These are phyloP conservation scores for Meriones psammophilus DNA, from an alignment of 2,797 vertebrate species.

Conservation along the genomic window DNA sequence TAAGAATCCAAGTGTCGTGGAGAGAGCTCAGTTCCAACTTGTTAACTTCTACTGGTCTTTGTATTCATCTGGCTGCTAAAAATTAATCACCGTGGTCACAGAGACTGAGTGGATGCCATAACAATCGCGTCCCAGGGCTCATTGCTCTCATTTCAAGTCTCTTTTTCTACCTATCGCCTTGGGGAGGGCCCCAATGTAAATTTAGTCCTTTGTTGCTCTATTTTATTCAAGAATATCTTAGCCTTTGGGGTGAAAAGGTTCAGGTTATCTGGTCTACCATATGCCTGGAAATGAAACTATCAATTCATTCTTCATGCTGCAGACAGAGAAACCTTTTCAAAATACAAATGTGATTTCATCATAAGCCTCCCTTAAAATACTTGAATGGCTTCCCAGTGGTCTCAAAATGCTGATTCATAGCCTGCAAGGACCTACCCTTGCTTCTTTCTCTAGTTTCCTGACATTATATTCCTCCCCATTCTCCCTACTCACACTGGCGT, in stretches of 20 bases:
- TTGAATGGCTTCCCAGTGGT: conserved; percentile 22
- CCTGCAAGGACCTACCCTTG: not conserved
- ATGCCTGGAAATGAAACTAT: conserved; percentile 42
- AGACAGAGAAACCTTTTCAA: conserved; percentile 54
- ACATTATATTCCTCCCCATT: not conserved
- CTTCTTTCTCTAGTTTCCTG: not conserved
- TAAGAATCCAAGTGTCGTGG: not conserved
- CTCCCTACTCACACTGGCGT: not conserved
- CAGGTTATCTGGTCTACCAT: conserved; percentile 24
- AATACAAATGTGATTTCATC: conserved; percentile 33
- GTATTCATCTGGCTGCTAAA: not conserved
- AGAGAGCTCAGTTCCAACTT: conserved; percentile 32
- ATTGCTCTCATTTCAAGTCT: conserved; percentile 24
- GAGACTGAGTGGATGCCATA: not conserved
- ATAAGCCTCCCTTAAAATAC: conserved; percentile 31
- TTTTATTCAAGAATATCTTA: conserved; percentile 54
- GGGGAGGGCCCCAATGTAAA: not conserved
- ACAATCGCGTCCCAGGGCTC: not conserved
- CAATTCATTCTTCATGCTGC: conserved; percentile 27
- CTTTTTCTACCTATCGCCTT: conserved; percentile 28
- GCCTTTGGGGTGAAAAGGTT: conserved; percentile 38
- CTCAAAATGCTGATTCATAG: conserved; percentile 25
- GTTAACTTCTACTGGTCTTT: not conserved
- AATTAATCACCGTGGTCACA: not conserved
- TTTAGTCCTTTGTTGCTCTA: not conserved